A percentile compares a stretch with the other conserved stretches of the same genome.
phyloP scores from a whole-genome alignment of 2,113 vertebrate genomes.

The Cryptotis parvus region DNA sequence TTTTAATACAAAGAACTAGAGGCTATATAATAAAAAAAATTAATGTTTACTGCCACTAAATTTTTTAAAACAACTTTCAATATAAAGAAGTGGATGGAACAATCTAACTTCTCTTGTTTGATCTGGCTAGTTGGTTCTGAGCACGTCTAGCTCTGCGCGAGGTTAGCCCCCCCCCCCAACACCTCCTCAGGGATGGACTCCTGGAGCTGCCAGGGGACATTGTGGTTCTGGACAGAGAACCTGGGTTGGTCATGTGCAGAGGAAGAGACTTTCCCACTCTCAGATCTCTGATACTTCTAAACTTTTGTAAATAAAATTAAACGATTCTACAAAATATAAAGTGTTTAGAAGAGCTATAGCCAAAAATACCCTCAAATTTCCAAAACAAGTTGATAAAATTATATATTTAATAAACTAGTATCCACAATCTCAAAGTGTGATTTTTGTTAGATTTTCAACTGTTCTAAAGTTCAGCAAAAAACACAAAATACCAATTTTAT shows the following conservation, averaged over 20 bases:
- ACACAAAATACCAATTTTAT: background rate
- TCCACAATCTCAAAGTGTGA: background rate
- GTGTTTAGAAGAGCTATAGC: background rate
- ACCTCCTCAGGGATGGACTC: no score
- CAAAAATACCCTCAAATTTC: background rate
- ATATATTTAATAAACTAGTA: background rate
- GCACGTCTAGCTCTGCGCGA: no score
- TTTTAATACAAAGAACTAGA: background rate
- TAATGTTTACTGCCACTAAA: slow-evolving; percentile 28
- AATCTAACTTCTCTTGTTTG: background rate
- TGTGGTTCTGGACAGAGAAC: no score
- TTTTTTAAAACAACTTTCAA: slow-evolving; percentile 21
- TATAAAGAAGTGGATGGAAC: slow-evolving; percentile 25
- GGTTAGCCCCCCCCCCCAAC: no score
- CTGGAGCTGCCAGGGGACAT: no score
- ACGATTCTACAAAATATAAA: background rate
- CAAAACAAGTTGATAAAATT: background rate
- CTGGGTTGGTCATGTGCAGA: no score
- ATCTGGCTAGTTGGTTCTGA: no score
- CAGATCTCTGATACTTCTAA: no score
- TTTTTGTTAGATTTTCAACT: background rate
- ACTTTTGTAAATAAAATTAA: slow-evolving; percentile 46
- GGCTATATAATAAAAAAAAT: slow-evolving; percentile 58
- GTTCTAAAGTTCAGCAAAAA: slow-evolving; percentile 24
- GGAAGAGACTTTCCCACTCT: no score